Evolutionary conservation across 2,888 invertebrate species (phyloP).

Genomic region (Prostheceraeus crozeri): DNA sequence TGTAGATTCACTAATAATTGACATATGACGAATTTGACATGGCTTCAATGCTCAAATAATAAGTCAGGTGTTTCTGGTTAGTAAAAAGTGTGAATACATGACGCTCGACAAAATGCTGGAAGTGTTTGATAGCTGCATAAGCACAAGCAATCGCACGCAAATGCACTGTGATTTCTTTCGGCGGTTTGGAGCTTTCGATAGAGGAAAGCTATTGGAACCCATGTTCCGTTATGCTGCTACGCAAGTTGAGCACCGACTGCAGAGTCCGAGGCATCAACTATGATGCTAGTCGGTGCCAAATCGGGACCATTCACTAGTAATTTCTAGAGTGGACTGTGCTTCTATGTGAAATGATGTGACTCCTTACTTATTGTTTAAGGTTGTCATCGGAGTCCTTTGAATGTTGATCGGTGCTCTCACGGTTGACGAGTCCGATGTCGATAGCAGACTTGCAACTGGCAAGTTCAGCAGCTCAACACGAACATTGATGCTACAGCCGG

Average conservation of each 20-base stretch:
- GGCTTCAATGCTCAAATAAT: slow-evolving; percentile 48
- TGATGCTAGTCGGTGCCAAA: slow-evolving; percentile 6
- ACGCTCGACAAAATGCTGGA: too few species aligned
- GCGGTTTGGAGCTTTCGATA: slow-evolving; percentile 6
- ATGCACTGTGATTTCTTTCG: slow-evolving; percentile 7
- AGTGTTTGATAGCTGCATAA: too few species aligned
- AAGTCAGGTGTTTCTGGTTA: slow-evolving; percentile 44
- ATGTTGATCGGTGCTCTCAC: too few species aligned
- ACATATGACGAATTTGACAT: slow-evolving; percentile 14
- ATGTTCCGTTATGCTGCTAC: slow-evolving; percentile 13
- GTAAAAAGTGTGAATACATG: slow-evolving; percentile 46
- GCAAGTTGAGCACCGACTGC: slow-evolving; percentile 26
- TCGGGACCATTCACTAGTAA: too few species aligned
- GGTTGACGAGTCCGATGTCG: too few species aligned
- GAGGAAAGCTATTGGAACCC: slow-evolving; percentile 40
- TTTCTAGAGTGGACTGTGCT: too few species aligned
- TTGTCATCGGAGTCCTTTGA: too few species aligned
- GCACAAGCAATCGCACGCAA: slow-evolving; percentile 23
- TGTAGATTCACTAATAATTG: slow-evolving; percentile 5
- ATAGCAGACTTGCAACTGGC: too few species aligned
- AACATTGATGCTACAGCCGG: too few species aligned
- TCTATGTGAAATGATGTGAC: too few species aligned
- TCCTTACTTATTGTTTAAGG: too few species aligned
- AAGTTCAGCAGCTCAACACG: too few species aligned
- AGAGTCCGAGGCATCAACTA: slow-evolving; percentile 10